Conservation (phyloP, 1,140 invertebrate genomes). For the Sitodiplosis mosellana region DNA sequence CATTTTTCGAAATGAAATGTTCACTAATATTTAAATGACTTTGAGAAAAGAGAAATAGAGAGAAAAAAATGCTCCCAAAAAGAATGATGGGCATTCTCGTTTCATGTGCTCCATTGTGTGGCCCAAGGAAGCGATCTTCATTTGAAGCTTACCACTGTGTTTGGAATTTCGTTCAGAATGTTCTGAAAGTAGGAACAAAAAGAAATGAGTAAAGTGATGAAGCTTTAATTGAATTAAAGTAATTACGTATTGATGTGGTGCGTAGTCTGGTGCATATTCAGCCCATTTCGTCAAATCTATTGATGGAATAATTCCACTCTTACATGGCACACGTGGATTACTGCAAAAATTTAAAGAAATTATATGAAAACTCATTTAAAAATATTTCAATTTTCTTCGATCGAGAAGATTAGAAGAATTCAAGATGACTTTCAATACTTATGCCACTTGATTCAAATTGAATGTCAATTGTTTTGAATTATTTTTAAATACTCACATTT, state of each 20-base stretch:
- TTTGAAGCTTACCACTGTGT: constrained; percentile 21
- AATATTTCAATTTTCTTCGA: too few relatives aligned
- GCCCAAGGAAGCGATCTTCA: constrained; percentile 9
- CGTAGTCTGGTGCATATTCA: constrained; percentile 35
- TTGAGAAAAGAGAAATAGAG: too few relatives aligned
- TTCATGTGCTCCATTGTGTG: background rate
- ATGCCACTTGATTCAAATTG: background rate
- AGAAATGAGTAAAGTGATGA: too few relatives aligned
- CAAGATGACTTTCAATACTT: background rate
- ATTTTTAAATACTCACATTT: constrained; percentile 48
- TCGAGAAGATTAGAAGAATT: background rate
- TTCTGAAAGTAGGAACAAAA: constrained; percentile 17
- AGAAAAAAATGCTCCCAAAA: background rate
- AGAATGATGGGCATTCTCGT: background rate
- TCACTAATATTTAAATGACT: too few relatives aligned
- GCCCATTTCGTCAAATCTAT: constrained; percentile 81
- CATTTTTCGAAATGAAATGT: too few relatives aligned
- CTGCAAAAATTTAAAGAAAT: constrained; percentile 29
- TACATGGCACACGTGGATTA: constrained; percentile 76
- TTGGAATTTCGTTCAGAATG: constrained; percentile 23
- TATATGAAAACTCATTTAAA: background rate
- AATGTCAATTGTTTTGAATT: background rate
- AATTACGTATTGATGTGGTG: constrained; percentile 42
- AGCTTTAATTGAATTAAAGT: too few relatives aligned
- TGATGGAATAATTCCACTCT: constrained; percentile 63